Percentiles rank a stretch among this genome's conserved stretches.
phyloP scores from a whole-genome alignment of 2,113 vertebrate genomes.

The Mastomys coucha region DNA sequence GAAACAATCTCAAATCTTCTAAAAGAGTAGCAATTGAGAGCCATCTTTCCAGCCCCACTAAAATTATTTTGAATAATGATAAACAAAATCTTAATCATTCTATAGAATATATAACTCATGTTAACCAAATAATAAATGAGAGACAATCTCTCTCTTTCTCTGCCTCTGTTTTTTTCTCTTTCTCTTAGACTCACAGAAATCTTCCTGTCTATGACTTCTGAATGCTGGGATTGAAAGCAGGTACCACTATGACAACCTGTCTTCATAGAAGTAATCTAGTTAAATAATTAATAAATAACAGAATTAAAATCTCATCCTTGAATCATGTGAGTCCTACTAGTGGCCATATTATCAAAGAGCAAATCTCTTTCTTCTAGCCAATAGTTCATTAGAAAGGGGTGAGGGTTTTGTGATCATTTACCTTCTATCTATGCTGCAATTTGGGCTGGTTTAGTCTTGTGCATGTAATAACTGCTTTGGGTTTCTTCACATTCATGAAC shows the following conservation, averaged over 20 bases:
- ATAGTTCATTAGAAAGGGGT: neutral
- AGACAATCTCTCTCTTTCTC: neutral
- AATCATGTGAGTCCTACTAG: neutral
- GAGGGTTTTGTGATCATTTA: neutral
- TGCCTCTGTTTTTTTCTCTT: neutral
- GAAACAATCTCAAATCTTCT: neutral
- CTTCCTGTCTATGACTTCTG: neutral
- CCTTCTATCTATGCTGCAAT: neutral
- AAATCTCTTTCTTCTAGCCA: neutral
- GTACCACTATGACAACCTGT: neutral
- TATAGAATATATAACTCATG: neutral
- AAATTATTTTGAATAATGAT: neutral
- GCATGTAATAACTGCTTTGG: neutral
- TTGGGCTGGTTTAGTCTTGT: neutral
- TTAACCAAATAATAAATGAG: conserved; percentile 24
- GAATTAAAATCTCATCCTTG: conserved; percentile 4
- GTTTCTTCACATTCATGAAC: neutral
- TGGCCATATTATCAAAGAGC: neutral
- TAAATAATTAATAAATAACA: neutral
- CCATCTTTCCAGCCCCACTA: neutral
- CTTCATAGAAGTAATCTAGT: conserved; percentile 40
- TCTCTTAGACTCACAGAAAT: neutral
- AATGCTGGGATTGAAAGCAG: neutral
- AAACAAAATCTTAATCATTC: conserved; percentile 35
- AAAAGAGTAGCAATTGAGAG: neutral